Evolutionary conservation across 2,888 invertebrate genomes (phyloP).

Genomic region (Sphaerophoria taeniata): DNA sequence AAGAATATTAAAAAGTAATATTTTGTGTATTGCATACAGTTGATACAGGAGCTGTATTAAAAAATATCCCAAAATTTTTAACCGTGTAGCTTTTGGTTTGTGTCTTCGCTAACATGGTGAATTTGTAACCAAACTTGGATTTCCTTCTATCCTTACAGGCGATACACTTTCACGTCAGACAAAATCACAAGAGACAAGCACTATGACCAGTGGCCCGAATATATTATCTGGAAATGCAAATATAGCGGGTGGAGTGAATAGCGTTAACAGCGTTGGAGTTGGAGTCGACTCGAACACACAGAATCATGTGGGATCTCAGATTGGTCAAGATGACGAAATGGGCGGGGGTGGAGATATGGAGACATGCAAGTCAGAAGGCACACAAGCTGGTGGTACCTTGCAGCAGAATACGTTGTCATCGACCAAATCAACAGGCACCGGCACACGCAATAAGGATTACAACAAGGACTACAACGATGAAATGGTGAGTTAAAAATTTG

Average conservation of each 20-base stretch:
- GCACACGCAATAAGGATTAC: slow-evolving; percentile 85
- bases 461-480: slow-evolving; percentile 85
- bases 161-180: slow-evolving; percentile 86
- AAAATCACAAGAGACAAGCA: slow-evolving; percentile 89
- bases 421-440: slow-evolving; percentile 86
- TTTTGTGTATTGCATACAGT: no score
- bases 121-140: slow-evolving; percentile 2
- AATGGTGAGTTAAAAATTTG: slow-evolving; percentile 83
- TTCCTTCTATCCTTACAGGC: slow-evolving; percentile 53
- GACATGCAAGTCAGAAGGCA: slow-evolving; percentile 90
- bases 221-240: slow-evolving; percentile 63
- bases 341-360: slow-evolving; percentile 85
- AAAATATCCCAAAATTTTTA: no score
- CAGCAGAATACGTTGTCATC: slow-evolving; percentile 85
- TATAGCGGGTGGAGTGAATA: slow-evolving; percentile 77
- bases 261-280: slow-evolving; percentile 74
- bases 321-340: slow-evolving; percentile 82
- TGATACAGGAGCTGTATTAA: no score
- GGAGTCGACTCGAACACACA: slow-evolving; percentile 86
- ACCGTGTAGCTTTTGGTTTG: slow-evolving; percentile 58
- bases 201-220: slow-evolving; percentile 85
- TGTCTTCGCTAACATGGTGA: slow-evolving; percentile 55
- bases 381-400: slow-evolving; percentile 91
- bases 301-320: slow-evolving; percentile 87
- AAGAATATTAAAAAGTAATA: no score